Base-by-base conservation (phyloP, 2,888 invertebrate genomes). In the Gnatocerus cornutus region DNA sequence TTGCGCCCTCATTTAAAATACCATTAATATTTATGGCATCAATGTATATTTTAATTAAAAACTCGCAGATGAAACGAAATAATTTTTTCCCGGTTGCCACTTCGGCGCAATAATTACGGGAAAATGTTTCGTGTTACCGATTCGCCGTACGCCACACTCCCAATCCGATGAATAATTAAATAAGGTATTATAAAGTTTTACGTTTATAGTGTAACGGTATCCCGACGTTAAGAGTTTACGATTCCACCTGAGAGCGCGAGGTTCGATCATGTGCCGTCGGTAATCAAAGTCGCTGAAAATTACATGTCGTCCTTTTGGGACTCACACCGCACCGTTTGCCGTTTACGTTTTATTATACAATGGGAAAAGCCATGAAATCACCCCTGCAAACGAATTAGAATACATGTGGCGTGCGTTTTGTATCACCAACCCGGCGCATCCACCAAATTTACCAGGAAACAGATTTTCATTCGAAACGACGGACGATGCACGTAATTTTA, bases 21-120 rank as follows among this genome's bases (percentile, higher is more conserved):
- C 53, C 65, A 69, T 69, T 65, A 65, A 69, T 69, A 69, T 69
- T 69, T 69, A 69, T 69, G 45, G 43, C 41, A 16, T 41, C 52
- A 30, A 53, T 64, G 55, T 64, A 45, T 64, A 64, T 65, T 56
- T 65, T 56, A 56, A 56, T 65, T 65, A 56, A 63, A 50, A 63
- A 63, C 43, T 5, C 30, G 63, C 61, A 61, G 61, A 61, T 50
- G 61, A 61, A 61, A 61, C 61, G 61, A 50, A 61, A 61, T 48
- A 61, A 48, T 61, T 61, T 61, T 61, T 61, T 50, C 9, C 43
- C n/a, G 13, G 53, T 27, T 50, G 48, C 10, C 48, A 50, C 48
- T 27, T 50, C 29, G 48, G 10, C 45, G 30, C 13, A 58, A 58
- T 56, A 43, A 56, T 43, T 56, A 43, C 21, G 27, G 16, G 33